Conservation (phyloP, 2,113 vertebrate species). For the Ovis aries region DNA sequence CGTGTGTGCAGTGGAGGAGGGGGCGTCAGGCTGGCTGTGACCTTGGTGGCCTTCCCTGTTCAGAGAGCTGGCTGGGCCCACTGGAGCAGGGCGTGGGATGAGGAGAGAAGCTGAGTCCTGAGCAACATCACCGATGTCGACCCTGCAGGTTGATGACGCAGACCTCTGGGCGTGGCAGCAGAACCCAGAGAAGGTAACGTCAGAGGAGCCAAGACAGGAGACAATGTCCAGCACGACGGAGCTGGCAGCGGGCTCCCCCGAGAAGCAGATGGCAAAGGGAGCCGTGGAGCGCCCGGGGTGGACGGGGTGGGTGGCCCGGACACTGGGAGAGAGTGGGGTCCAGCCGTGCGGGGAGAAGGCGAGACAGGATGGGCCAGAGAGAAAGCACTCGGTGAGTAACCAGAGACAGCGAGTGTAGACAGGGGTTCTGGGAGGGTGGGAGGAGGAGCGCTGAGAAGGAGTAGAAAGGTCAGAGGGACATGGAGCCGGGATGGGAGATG, state of each 20-base stretch:
- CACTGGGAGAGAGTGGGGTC: rapidly evolving
- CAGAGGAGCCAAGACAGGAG: background rate
- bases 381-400: background rate
- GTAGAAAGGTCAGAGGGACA: background rate
- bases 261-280: background rate
- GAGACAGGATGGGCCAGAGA: rapidly evolving
- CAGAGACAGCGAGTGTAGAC: rapidly evolving
- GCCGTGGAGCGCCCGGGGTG: rapidly evolving
- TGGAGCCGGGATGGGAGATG: rapidly evolving
- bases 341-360: rapidly evolving
- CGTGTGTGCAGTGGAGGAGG: rapidly evolving
- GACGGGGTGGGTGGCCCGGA: background rate
- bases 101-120: background rate
- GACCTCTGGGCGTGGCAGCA: background rate
- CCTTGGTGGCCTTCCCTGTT: background rate
- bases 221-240: rapidly evolving
- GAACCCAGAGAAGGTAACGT: background rate
- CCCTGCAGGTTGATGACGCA: background rate
- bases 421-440: background rate
- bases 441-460: background rate
- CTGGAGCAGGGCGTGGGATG: background rate
- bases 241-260: rapidly evolving
- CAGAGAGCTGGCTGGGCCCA: background rate
- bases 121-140: background rate
- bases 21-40: background rate